These are phyloP conservation scores for Myiozetetes cayanensis DNA, from an alignment of 2,113 vertebrate species.

Conservation along the genomic window DNA sequence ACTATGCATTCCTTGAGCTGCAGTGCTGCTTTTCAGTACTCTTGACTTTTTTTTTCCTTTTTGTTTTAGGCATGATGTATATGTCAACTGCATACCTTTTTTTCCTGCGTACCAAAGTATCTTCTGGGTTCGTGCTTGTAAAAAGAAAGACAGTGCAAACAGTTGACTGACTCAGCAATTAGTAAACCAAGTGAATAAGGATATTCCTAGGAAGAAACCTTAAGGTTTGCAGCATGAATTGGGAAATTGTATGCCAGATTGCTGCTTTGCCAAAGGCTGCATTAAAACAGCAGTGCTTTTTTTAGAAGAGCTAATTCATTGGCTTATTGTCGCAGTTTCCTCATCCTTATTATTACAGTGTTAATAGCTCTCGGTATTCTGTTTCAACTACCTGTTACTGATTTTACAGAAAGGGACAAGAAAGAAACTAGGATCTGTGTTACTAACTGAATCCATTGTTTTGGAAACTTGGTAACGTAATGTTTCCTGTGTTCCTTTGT, in stretches of 20 bases:
- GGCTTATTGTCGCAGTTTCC: not conserved
- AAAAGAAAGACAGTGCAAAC: not conserved
- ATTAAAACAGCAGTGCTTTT: constrained; percentile 6
- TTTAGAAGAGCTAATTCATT: not conserved
- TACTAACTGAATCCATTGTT: not conserved
- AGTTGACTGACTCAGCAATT: not conserved
- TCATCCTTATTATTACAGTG: not conserved
- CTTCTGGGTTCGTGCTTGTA: not conserved
- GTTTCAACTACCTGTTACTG: not conserved
- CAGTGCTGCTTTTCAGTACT: not conserved
- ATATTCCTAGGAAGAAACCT: constrained; percentile 18
- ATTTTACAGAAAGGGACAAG: not conserved
- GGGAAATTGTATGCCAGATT: not conserved
- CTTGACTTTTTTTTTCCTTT: not conserved
- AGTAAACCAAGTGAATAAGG: not conserved
- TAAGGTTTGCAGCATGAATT: not conserved
- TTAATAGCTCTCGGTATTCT: not conserved
- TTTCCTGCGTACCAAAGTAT: not conserved
- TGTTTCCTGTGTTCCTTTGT: not conserved
- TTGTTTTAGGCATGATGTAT: not conserved
- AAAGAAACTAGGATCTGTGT: not conserved
- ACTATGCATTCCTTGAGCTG: not conserved
- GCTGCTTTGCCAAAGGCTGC: constrained; percentile 6
- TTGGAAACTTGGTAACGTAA: not conserved
- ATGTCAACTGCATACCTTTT: not conserved